A percentile compares a stretch with the other conserved stretches of the same genome.
phyloP scores from a whole-genome alignment of 2,888 invertebrate species.

The Sminthurides aquaticus region DNA sequence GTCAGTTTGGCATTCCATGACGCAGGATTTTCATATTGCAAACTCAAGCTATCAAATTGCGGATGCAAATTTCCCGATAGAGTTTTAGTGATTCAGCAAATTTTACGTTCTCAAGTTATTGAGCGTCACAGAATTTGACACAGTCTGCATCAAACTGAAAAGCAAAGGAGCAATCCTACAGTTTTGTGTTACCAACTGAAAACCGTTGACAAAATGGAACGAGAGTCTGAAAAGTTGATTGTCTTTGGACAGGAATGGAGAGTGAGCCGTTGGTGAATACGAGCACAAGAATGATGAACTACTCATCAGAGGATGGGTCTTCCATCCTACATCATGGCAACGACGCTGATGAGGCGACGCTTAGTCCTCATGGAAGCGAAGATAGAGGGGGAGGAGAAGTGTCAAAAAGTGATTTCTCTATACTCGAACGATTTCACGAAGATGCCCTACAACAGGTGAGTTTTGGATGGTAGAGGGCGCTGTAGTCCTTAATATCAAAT shows the following conservation, averaged over 20 bases:
- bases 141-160: too few relatives aligned
- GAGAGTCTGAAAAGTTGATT: too few relatives aligned
- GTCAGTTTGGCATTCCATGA: too few relatives aligned
- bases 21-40: too few relatives aligned
- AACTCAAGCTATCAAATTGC: too few relatives aligned
- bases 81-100: too few relatives aligned
- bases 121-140: too few relatives aligned
- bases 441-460: slow-evolving; percentile 41
- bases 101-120: too few relatives aligned
- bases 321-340: slow-evolving; percentile 32
- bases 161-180: too few relatives aligned
- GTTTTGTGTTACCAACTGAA: too few relatives aligned
- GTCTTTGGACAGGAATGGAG: slow-evolving; percentile 43
- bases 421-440: slow-evolving; percentile 41
- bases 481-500: neutral
- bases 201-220: too few relatives aligned
- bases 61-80: too few relatives aligned
- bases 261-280: slow-evolving; percentile 42
- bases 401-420: slow-evolving; percentile 28
- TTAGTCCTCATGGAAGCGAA: slow-evolving; percentile 22
- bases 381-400: slow-evolving; percentile 27
- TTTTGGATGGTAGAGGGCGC: neutral
- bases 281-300: slow-evolving; percentile 33
- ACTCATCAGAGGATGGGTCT: slow-evolving; percentile 39
- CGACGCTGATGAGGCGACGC: slow-evolving; percentile 29